A percentile compares a stretch with the other conserved stretches of the same genome.
These are phyloP conservation scores for Melanotaenia parkinsoni DNA, from an alignment of 2,797 vertebrate species.

Conservation along the genomic window DNA sequence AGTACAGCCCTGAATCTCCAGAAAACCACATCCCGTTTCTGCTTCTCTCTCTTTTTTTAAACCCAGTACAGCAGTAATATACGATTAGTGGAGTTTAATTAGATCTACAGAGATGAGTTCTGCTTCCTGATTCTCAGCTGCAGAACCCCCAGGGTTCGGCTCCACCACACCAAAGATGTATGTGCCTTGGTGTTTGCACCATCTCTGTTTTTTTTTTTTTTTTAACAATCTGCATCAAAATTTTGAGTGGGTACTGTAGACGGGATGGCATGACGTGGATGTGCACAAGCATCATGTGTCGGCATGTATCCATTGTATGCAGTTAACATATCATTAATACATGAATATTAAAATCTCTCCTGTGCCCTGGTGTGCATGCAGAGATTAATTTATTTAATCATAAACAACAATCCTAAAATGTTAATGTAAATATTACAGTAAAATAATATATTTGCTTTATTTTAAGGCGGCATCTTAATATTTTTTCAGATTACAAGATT, in stretches of 20 bases:
- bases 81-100: slow-evolving; percentile 76
- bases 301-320: background rate
- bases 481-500: background rate
- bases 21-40: slow-evolving; percentile 56
- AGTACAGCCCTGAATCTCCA: slow-evolving; percentile 52
- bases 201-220: slow-evolving; percentile 9
- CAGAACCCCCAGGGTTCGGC: slow-evolving; percentile 58
- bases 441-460: background rate
- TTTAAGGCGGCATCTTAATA: background rate
- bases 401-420: background rate
- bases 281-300: slow-evolving; percentile 18
- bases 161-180: slow-evolving; percentile 24
- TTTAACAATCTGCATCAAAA: slow-evolving; percentile 28
- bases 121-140: slow-evolving; percentile 50
- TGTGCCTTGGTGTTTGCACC: slow-evolving; percentile 22
- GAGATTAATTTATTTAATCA: background rate
- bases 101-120: slow-evolving; percentile 74
- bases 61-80: slow-evolving; percentile 64
- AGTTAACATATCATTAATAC: background rate
- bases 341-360: background rate
- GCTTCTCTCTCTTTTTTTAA: slow-evolving; percentile 47
- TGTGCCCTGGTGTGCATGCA: background rate
- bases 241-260: slow-evolving; percentile 1
- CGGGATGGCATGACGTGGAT: slow-evolving; percentile 8
- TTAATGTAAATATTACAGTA: too few species aligned